Evolutionary conservation across 2,888 invertebrate genomes (phyloP), one percentile per base, ranked within the genome.

Genomic region (Trissolcus brochymenae): DNA sequence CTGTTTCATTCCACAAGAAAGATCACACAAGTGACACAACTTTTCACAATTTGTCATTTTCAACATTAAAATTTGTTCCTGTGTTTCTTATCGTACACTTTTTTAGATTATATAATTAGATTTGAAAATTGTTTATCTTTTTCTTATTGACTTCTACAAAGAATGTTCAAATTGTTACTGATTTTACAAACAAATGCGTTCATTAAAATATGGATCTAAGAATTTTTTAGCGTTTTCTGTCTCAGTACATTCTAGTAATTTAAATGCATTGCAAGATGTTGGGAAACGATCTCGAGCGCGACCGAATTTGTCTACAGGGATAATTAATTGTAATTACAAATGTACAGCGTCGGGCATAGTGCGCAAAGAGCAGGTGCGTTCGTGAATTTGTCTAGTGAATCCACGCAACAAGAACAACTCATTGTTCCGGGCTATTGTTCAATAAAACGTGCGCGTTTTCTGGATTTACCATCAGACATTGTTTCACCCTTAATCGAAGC

Each of bases 261-360:
- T 68, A 21, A 68, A 60, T 54, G 43, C 60, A 9, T 60, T 29
- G 46, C 49, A 19, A 60, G 54, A 64, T 41, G 53, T 19, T 25
- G 43, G 40, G 57, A 4, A 17, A 41, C 61, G 61, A 56, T 62
- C 50, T 50, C 16, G 25, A 41, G 46, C 35, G 41, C 72, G 40
- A 59, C 53, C 53, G 16, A 72, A 72, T 64, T 57, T 59, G 53
- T 54, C 54, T 59, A 64, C 59, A 49, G 62, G 65, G 60, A 73
- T 66, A 73, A 73, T 73, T 73, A 73, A 73, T 73, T 55, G 65
- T 66, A 66, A 73, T 73, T 66, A 66, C 60, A 65, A 66, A 72
- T 72, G 64, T 59, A 72, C 64, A 59, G 72, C 56, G 43, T 17
- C 53, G 49, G 43, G 53, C 14, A 51, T 13, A 9, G 16, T 40